These are phyloP conservation scores for Chelon labrosus DNA, from an alignment of 2,797 vertebrate species.

Conservation along the genomic window DNA sequence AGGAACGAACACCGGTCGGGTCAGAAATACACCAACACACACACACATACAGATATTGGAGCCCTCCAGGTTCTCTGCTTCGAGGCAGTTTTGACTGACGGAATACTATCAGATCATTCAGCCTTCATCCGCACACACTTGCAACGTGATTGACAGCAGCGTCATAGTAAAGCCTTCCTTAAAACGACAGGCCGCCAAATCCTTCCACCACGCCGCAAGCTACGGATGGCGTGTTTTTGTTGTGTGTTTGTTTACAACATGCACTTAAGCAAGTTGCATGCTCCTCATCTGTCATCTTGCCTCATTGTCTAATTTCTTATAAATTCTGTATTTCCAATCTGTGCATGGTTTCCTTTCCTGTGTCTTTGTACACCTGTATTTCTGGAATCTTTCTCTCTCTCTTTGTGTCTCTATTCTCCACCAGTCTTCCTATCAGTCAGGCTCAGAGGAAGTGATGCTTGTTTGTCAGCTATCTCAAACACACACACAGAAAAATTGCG, in stretches of 20 bases:
- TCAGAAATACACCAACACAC: conserved; percentile 1
- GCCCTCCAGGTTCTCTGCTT: conserved; percentile 18
- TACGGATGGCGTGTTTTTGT: neutral
- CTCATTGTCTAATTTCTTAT: neutral
- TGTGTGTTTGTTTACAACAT: neutral
- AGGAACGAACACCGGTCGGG: conserved; percentile 17
- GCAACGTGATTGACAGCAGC: conserved; percentile 48
- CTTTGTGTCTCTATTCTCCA: conserved; percentile 26
- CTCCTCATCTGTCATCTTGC: conserved; percentile 3
- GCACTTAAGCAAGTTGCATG: too few species aligned
- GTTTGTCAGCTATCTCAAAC: conserved; percentile 62
- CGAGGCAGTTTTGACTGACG: conserved; percentile 43
- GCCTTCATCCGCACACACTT: conserved; percentile 14
- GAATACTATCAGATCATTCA: conserved; percentile 44
- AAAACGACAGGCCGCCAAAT: conserved; percentile 16
- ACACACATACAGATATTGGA: conserved; percentile 16
- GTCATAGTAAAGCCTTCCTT: conserved; percentile 37
- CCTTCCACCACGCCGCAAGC: conserved; percentile 20
- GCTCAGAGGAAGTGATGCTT: conserved; percentile 50
- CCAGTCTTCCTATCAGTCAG: conserved; percentile 57
- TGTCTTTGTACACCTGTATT: conserved; percentile 36
- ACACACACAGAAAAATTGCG: conserved; percentile 19
- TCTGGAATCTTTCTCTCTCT: conserved; percentile 1
- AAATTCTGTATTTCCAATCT: conserved; percentile 15
- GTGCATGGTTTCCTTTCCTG: conserved; percentile 34